Evolutionary conservation across 1,140 invertebrate species (phyloP), one percentile per base, ranked within the genome.

Genomic region (Musca domestica): DNA sequence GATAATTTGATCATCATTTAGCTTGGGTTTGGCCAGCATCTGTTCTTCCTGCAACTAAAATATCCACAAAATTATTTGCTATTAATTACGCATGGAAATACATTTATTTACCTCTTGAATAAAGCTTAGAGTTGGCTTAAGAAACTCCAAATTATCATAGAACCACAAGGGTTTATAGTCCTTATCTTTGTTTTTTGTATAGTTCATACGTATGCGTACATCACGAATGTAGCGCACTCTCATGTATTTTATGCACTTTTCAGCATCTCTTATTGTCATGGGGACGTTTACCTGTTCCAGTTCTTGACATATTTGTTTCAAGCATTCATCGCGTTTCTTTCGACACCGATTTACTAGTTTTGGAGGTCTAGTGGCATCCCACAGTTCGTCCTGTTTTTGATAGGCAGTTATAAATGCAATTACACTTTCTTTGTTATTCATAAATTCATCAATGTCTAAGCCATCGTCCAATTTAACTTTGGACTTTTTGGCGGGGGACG

Each of bases 181-280:
- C 34, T 61, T 61, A 34, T 61, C 56, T 22, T 61, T 61, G 14
- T 34, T 61, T 61, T 61, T 61, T 23, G 34, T 34, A 23, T 20
- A 61, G 41, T 61, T 61, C 56, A 34, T 61, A 15, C 56, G 56
- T 61, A 61, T 61, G 6, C 56, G 56, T 17, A 61, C 56, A 19
- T 61, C 56, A 2, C 56, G 27, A n/a, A 61, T 61, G 34, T 61
- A 61, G 6, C 56, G 56, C 6, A 61, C 56, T 20, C 56, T 17
- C 56, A 61, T 61, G 7, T 61, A 61, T 61, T 61, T 61, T 20
- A 61, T 61, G 41, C 56, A 61, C 34, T 61, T 61, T 23, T 61
- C 56, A 7, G 27, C 56, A 34, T 61, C 56, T 17, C 34, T 22
- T 61, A 20, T 34, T 17, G 56, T 41, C 56, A 61, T 61, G 30